Conservation (phyloP, 2,888 invertebrate genomes). For the Omphaloscelis lunosa region DNA sequence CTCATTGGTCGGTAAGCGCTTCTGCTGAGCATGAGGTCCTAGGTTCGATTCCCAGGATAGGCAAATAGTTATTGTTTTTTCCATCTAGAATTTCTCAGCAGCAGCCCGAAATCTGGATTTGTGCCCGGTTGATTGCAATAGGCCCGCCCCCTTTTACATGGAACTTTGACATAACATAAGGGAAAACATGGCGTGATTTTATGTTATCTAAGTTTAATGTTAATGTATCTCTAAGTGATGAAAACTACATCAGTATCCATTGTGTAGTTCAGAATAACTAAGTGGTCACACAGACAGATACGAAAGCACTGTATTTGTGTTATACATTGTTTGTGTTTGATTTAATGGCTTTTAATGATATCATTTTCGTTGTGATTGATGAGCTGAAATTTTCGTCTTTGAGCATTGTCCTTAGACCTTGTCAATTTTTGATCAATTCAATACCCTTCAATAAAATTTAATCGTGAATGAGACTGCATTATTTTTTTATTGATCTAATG, state of each 20-base stretch:
- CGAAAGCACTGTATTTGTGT: no score
- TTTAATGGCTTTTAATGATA: not conserved
- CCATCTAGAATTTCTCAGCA: no score
- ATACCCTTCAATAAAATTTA: not conserved
- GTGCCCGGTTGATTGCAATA: not conserved
- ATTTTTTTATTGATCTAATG: not conserved
- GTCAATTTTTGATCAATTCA: not conserved
- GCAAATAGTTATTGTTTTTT: no score
- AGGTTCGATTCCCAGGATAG: not conserved
- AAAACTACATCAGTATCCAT: not conserved
- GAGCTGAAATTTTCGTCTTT: not conserved
- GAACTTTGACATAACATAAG: not conserved
- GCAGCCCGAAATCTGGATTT: not conserved
- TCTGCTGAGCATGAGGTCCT: not conserved
- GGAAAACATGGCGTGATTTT: not conserved
- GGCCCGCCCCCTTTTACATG: no score
- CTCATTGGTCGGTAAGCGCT: not conserved
- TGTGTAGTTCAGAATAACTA: not conserved
- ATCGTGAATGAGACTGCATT: no score
- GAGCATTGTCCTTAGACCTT: not conserved
- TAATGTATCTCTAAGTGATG: no score
- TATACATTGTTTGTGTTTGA: no score
- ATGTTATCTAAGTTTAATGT: not conserved
- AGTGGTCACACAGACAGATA: not conserved
- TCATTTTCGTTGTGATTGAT: not conserved